These are phyloP conservation scores for Anagyrus pseudococci DNA, from an alignment of 2,888 invertebrate genomes.

Conservation along the genomic window DNA sequence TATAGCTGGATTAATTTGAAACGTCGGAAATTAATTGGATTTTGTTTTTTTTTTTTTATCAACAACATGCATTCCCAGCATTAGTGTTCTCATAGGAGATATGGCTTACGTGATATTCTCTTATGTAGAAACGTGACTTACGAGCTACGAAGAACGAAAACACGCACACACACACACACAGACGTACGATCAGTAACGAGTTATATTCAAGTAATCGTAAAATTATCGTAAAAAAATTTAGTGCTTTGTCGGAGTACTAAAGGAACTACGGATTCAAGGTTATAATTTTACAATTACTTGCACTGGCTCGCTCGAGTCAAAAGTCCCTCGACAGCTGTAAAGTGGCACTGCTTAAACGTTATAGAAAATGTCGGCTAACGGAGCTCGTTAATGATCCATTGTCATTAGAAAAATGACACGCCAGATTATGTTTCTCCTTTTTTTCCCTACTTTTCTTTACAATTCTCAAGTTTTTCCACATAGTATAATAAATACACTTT, in stretches of 20 bases:
- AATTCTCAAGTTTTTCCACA: too few species aligned
- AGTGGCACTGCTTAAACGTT: too few species aligned
- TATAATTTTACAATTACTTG: constrained; percentile 34
- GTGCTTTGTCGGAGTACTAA: constrained; percentile 19
- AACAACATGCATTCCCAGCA: not conserved
- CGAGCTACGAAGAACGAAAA: constrained; percentile 1
- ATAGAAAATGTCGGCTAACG: constrained; percentile 16
- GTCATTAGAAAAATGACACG: constrained; percentile 15
- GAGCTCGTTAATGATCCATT: constrained; percentile 12
- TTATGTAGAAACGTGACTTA: constrained; percentile 1
- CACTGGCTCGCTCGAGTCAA: too few species aligned
- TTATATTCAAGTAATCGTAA: constrained; percentile 29
- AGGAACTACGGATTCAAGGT: constrained; percentile 27
- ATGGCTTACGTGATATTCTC: constrained; percentile 13
- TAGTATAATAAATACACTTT: too few species aligned
- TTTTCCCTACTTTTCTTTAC: not conserved
- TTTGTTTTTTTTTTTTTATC: too few species aligned
- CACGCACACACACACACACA: not conserved
- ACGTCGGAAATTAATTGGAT: too few species aligned
- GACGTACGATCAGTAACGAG: not conserved
- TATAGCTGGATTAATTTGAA: too few species aligned
- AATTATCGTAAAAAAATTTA: constrained; percentile 34
- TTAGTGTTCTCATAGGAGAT: not conserved
- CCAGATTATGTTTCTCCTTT: constrained; percentile 12
- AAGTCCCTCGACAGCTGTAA: too few species aligned